Evolutionary conservation across 1,140 invertebrate species (phyloP).

Genomic region (Atta cephalotes): DNA sequence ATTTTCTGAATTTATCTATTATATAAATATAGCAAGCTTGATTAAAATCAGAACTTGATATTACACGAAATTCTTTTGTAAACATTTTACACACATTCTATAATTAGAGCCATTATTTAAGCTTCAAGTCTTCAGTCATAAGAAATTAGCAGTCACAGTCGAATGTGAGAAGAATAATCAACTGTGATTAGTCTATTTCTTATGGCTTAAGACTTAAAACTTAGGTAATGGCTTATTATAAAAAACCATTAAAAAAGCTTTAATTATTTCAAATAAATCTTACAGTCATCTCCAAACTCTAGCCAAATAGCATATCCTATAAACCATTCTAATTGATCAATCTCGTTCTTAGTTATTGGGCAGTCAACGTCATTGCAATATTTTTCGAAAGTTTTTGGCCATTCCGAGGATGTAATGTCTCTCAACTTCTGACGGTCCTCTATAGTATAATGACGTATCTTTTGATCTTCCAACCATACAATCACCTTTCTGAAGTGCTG

Average conservation of each 20-base stretch:
- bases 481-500: slow-evolving; percentile 93
- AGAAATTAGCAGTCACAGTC: too few relatives aligned
- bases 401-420: slow-evolving; percentile 88
- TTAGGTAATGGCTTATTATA: too few relatives aligned
- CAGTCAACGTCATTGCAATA: slow-evolving; percentile 93
- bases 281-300: slow-evolving; percentile 94
- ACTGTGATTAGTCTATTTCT: too few relatives aligned
- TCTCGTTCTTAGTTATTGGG: slow-evolving; percentile 84
- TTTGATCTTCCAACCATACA: slow-evolving; percentile 97
- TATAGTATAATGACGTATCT: slow-evolving; percentile 95
- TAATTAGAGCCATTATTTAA: too few relatives aligned
- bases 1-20: too few relatives aligned
- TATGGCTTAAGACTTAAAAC: too few relatives aligned
- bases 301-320: slow-evolving; percentile 93
- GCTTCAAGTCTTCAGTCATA: too few relatives aligned
- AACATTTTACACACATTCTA: too few relatives aligned
- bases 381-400: slow-evolving; percentile 91
- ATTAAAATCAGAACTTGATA: too few relatives aligned
- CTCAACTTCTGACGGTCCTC: slow-evolving; percentile 92
- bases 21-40: too few relatives aligned
- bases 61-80: too few relatives aligned
- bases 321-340: slow-evolving; percentile 95
- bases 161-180: too few relatives aligned
- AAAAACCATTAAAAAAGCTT: not conserved
- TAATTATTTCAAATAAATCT: slow-evolving; percentile 21